Base-by-base conservation (phyloP, 2,797 vertebrate genomes). In the Sebastes dallii region DNA sequence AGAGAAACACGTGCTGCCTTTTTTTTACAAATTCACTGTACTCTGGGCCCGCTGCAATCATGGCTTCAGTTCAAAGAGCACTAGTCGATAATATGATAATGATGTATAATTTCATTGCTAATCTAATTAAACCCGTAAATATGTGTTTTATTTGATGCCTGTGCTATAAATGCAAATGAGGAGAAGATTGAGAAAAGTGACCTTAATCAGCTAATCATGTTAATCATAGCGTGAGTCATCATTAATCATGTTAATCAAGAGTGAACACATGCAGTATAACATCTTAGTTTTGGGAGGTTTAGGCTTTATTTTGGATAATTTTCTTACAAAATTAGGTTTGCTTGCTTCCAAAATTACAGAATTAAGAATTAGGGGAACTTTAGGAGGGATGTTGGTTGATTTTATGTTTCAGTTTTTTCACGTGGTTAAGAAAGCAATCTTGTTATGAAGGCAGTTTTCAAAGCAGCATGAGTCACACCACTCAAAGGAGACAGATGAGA, bases 391-490 rank as follows among this genome's bases (percentile, higher is more conserved):
- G 24, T 11, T 46, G 36, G 18, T 56, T 77, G 22, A n/a, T 62
- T 77, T 72, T 22, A 16, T 61, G 20, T 77, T 72, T 68, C 1
- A n/a, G 52, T 50, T 71, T 69, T 27, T 66, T 11, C 36, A 72
- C 71, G 2, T 65, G n/a, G 36, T 70, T 22, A 54, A 55, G 25
- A 78, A 76, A 80, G 13, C 59, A 36, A 36, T 77, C 50, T 86
- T 81, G 74, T 82, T 73, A 76, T 85, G 54, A 86, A 84, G 72
- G 78, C 83, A 87, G 80, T 72, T 82, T 88, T 77, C 18, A 83
- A 58, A 84, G 72, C 86, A 86, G 87, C 72, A 82, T 83, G 62
- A 72, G 52, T 81, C 42, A 55, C 25, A 22, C 81, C 14, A 25
- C 59, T 69, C 36, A 61, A 32, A 73, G 61, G 56, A 70, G 24